phyloP scores from a whole-genome alignment of 1,140 invertebrate genomes.

The Potamilus streckersoni region DNA sequence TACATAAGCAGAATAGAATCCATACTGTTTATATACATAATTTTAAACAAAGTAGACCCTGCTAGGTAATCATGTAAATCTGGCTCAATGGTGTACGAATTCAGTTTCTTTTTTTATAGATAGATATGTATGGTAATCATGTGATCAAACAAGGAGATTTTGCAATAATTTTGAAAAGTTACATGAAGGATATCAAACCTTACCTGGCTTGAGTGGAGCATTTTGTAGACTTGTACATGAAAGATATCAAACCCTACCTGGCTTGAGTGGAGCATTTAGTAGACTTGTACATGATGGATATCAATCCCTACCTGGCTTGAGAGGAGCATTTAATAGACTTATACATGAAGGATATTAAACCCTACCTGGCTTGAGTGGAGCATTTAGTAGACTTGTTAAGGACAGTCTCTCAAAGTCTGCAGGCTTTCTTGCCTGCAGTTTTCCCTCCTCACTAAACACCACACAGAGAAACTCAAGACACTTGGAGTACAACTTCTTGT shows the following conservation, averaged over 20 bases:
- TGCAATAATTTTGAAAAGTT: too few relatives aligned
- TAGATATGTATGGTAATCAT: too few relatives aligned
- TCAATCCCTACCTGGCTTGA: conserved; percentile 21
- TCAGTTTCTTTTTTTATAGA: too few relatives aligned
- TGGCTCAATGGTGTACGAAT: too few relatives aligned
- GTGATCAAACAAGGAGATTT: too few relatives aligned
- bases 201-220: conserved; percentile 22
- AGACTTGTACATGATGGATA: conserved; percentile 2
- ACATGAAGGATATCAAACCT: not conserved
- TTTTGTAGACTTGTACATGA: conserved; percentile 10
- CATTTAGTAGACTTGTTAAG: conserved; percentile 15
- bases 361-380: conserved; percentile 26
- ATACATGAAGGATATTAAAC: not conserved
- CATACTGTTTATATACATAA: too few relatives aligned
- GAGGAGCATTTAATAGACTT: conserved; percentile 10
- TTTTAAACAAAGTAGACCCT: too few relatives aligned
- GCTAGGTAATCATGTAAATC: too few relatives aligned
- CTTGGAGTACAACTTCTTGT: conserved; percentile 29
- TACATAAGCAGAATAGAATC: too few relatives aligned
- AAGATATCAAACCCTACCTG: conserved; percentile 13
- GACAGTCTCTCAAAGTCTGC: conserved; percentile 8
- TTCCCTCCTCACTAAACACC: conserved; percentile 53
- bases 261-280: conserved; percentile 7
- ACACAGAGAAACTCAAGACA: conserved; percentile 53
- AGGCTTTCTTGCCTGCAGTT: conserved; percentile 36